Percentiles rank a stretch among this genome's conserved stretches.
Evolutionary conservation across 35 echinoderm and acorn worm genomes (phyloP).

Genomic region (Apostichopus californicus): DNA sequence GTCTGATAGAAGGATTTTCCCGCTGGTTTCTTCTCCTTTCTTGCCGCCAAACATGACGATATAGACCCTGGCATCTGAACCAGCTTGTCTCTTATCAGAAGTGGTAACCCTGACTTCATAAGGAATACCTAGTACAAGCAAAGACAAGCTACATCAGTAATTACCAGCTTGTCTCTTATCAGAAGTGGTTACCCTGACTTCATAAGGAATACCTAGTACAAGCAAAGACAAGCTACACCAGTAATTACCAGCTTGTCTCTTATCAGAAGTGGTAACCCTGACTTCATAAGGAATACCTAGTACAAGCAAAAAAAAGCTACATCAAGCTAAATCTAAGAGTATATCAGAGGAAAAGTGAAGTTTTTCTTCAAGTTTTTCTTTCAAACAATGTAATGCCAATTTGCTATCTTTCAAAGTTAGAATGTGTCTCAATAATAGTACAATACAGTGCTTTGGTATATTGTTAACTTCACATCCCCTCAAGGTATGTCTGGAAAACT

Average conservation of each 20-base stretch:
- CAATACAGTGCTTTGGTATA: too few species aligned
- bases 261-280: conserved; percentile 88
- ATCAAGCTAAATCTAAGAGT: neutral
- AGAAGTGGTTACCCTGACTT: conserved; percentile 86
- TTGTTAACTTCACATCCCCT: too few species aligned
- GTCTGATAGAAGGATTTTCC: conserved; percentile 83
- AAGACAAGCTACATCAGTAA: neutral
- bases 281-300: conserved; percentile 92
- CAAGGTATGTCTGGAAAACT: too few species aligned
- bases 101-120: conserved; percentile 95
- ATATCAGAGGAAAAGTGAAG: too few species aligned
- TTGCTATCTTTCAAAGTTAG: too few species aligned
- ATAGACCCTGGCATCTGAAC: conserved; percentile 86
- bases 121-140: conserved; percentile 63
- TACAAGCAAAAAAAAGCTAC: neutral
- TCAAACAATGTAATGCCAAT: too few species aligned
- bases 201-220: conserved; percentile 83
- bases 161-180: conserved; percentile 83
- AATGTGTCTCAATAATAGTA: too few species aligned
- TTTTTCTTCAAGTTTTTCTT: too few species aligned
- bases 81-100: conserved; percentile 82
- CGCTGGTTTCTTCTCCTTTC: conserved; percentile 90
- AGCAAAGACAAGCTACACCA: neutral
- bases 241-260: conserved; percentile 72
- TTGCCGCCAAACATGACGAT: conserved; percentile 89